Evolutionary conservation across 2,888 invertebrate species (phyloP), one percentile per base, ranked within the genome.

Genomic region (Sinodicranocentrus sp.): DNA sequence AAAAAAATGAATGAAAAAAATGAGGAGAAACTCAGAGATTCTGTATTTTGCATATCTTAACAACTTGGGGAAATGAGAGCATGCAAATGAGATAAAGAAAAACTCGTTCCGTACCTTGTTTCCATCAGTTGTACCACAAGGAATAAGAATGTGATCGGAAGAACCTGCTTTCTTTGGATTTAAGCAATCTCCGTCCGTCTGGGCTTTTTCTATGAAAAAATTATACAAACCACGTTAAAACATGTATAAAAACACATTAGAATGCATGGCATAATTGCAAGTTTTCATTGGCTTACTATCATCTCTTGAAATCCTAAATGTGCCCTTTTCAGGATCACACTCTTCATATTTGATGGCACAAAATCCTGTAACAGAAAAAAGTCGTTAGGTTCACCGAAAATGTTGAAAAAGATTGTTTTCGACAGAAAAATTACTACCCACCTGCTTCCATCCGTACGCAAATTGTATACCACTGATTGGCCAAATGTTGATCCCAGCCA

Each of bases 401-500:
- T 15, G 19, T 17, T 54, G n/a, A n/a, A n/a, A n/a, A n/a, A n/a
- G n/a, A n/a, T n/a, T n/a, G 13, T 59, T 6, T 23, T 57, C 5
- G 25, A 23, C 59, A 59, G 23, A 2, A 52, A 48, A 48, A 48
- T 48, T 6, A 39, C 6, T 25, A 61, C 78, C 21, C 39, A 85
- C 82, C 88, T 21, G 88, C 88, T 82, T 88, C 88, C 88, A 88
- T 88, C 70, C 88, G 71, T 6, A 85, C 85, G 65, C 88, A 88
- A 70, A 88, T 88, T 0, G 88, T 87, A 44, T 88, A 88, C 88
- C 88, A 88, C 82, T 88, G 88, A 71, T 88, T 88, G 39, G 88
- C 88, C 80, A 88, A 87, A 84, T 88, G 88, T 63, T 88, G 88
- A 85, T 88, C 88, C 88, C 88, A 88, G 39, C 88, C 88, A 57